Percentiles rank a stretch among this genome's conserved stretches.
phyloP scores from a whole-genome alignment of 2,797 vertebrate species.

The Malacoctenus gilli region DNA sequence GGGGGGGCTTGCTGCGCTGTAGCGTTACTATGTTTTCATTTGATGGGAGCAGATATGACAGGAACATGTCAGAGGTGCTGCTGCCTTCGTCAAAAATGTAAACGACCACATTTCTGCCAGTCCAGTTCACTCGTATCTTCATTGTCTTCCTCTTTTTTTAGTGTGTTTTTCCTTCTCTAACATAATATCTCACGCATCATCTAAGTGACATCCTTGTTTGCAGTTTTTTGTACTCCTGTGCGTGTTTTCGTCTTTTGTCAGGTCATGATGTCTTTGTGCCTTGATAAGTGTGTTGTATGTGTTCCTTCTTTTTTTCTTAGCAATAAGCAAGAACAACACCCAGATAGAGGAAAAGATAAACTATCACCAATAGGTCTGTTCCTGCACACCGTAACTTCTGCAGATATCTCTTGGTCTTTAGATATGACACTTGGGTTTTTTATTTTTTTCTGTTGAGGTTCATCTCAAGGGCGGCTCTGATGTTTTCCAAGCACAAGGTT shows the following conservation, averaged over 20 bases:
- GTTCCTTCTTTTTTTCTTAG: no score
- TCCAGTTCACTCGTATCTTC: background rate
- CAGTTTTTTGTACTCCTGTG: background rate
- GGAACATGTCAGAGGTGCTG: background rate
- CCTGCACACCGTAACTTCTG: no score
- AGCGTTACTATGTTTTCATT: background rate
- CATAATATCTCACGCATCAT: background rate
- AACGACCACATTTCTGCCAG: slow-evolving; percentile 11
- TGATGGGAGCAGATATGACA: background rate
- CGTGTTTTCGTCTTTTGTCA: background rate
- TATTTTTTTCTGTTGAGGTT: no score
- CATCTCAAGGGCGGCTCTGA: no score
- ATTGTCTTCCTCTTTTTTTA: slow-evolving; percentile 22
- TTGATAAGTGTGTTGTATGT: no score
- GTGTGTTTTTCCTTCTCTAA: slow-evolving; percentile 6
- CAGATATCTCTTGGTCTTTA: no score
- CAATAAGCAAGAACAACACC: background rate
- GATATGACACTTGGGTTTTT: no score
- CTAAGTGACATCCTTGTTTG: background rate
- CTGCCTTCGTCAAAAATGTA: background rate
- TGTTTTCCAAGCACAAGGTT: no score
- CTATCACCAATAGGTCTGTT: no score
- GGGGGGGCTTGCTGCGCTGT: background rate
- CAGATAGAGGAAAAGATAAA: background rate
- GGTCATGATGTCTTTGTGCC: no score